phyloP scores from a whole-genome alignment of 1,140 invertebrate genomes.

The Bombus soroeensis region DNA sequence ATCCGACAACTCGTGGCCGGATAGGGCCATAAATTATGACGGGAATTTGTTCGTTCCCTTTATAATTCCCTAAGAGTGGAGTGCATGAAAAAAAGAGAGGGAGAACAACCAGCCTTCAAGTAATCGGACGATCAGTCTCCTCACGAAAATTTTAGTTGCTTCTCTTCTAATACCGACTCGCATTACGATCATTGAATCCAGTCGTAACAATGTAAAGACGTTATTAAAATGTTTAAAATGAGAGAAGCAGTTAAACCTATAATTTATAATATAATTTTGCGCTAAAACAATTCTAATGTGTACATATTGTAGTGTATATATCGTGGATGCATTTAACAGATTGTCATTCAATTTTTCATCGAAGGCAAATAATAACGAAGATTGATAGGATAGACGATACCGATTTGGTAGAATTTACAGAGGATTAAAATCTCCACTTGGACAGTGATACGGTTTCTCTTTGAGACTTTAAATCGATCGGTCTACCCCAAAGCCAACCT shows the following conservation, averaged over 20 bases:
- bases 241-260: neutral
- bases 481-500: neutral
- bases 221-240: neutral
- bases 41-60: slow-evolving; percentile 65
- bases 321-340: too few species aligned
- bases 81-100: slow-evolving; percentile 24
- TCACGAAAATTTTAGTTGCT: slow-evolving; percentile 3
- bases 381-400: neutral
- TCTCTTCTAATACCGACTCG: too few species aligned
- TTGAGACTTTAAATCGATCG: slow-evolving; percentile 31
- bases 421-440: slow-evolving; percentile 8
- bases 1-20: slow-evolving; percentile 61
- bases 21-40: slow-evolving; percentile 69
- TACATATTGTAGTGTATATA: too few species aligned
- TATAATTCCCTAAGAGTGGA: slow-evolving; percentile 59
- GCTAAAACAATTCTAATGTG: too few species aligned
- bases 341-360: neutral
- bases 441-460: slow-evolving; percentile 13
- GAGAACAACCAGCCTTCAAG: slow-evolving; percentile 14
- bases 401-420: slow-evolving; percentile 28
- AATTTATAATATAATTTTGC: too few species aligned
- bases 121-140: slow-evolving; percentile 29
- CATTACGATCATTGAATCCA: neutral
- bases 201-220: neutral
- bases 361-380: neutral